Conservation (phyloP, 2,113 vertebrate species). For the Stomatorhinus ivindoensis region DNA sequence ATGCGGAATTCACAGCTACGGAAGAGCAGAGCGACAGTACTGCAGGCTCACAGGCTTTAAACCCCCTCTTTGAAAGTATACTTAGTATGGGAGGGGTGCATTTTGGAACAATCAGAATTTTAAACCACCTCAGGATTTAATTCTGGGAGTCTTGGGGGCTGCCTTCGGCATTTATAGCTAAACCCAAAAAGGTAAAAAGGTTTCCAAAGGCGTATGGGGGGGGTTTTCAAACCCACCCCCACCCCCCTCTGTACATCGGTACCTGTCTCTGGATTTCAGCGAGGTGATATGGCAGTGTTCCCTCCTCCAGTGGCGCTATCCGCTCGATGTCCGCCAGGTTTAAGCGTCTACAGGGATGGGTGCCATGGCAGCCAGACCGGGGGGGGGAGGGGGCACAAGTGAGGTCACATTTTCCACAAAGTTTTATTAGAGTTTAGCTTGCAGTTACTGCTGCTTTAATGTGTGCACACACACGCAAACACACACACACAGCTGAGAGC, state of each 20-base stretch:
- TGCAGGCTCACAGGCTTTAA: constrained; percentile 44
- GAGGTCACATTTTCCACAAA: constrained; percentile 66
- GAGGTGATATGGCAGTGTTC: constrained; percentile 79
- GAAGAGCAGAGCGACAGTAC: constrained; percentile 49
- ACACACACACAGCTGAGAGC: constrained; percentile 35
- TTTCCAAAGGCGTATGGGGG: background rate
- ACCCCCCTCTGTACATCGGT: background rate
- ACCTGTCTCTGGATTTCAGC: constrained; percentile 91
- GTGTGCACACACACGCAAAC: constrained; percentile 47
- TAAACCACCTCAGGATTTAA: background rate
- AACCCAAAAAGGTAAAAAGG: background rate
- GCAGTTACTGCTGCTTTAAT: constrained; percentile 52
- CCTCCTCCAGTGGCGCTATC: constrained; percentile 90
- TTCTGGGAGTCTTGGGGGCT: background rate
- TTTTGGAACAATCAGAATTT: background rate
- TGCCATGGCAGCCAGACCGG: background rate
- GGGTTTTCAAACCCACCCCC: background rate
- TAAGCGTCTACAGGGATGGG: constrained; percentile 64
- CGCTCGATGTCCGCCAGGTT: constrained; percentile 91
- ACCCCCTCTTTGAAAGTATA: background rate
- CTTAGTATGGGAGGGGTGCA: background rate
- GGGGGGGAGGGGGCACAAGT: constrained; percentile 21
- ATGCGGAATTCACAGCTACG: constrained; percentile 63
- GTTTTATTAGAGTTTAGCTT: constrained; percentile 44
- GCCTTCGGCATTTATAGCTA: background rate